Base-by-base conservation (phyloP, 2,113 vertebrate species). In the Semicossyphus pulcher region DNA sequence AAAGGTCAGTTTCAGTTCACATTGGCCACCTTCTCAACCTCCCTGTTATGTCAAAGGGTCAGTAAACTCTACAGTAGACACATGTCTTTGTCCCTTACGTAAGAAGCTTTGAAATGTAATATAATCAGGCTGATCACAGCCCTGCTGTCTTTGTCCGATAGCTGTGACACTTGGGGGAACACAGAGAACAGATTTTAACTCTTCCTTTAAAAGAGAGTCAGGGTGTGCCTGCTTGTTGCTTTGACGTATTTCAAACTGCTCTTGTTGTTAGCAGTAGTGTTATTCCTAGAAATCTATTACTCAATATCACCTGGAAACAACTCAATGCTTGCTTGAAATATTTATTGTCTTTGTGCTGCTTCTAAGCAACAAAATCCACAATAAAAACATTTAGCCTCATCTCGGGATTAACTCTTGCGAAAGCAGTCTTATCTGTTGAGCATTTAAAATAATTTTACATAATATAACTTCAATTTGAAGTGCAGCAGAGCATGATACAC, bases 231-330 rank as follows among this genome's bases (percentile, higher is more conserved):
- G 3, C 29, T 62, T 37, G 21, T 61, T 32, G 31, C 28, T 82
- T 36, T 47, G 36, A 64, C 39, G 54, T 49, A 72, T 68, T 76
- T 53, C 7, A 67, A 37, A 37, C 16, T 53, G 4, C 9, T 65
- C 4, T 29, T 85, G 34, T 67, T 76, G 48, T 75, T 58, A 51
- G 61, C 25, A n/a, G 44, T 57, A 51, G 15, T 44, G 29, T 26
- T 77, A 44, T 86, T 85, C 70, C 66, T 64, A 71, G 83, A 76
- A 83, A 44, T 63, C 41, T 57, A 25, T 85, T 80, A 70, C 78
- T 82, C 71, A 81, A 69, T 36, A 66, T 63, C 48, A 54, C 70
- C 72, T 57, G 68, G 79, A 57, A 77, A 20, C 28, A 15, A 29
- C 18, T 78, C 69, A 83, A 65, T 10, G 37, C 20, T 70, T 78